phyloP scores from a whole-genome alignment of 2,797 vertebrate genomes.

The Nannoperca australis region DNA sequence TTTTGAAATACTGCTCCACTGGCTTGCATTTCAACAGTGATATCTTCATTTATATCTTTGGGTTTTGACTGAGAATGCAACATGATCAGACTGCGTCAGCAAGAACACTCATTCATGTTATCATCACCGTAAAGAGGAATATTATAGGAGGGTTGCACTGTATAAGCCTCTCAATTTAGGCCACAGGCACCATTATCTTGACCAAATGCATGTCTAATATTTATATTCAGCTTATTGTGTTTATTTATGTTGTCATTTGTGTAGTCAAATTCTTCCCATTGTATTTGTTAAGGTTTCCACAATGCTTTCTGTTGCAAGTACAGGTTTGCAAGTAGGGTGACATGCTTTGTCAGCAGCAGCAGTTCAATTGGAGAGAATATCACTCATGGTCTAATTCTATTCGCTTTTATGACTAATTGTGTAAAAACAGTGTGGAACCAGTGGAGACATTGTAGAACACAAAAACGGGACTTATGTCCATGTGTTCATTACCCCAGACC shows the following conservation, averaged over 20 bases:
- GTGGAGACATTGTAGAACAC: neutral
- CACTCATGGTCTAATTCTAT: neutral
- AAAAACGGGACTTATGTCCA: neutral
- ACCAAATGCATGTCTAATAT: neutral
- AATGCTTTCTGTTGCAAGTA: neutral
- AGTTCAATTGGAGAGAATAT: neutral
- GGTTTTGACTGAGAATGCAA: neutral
- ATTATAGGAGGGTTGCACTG: conserved; percentile 22
- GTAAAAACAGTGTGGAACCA: neutral
- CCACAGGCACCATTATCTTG: neutral
- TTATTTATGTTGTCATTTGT: neutral
- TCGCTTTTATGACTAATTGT: neutral
- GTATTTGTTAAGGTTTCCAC: neutral
- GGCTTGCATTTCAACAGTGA: neutral
- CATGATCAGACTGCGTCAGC: neutral
- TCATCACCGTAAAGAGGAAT: neutral
- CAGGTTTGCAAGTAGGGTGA: neutral
- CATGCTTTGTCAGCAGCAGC: neutral
- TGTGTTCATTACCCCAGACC: too few relatives aligned
- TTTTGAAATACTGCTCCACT: neutral
- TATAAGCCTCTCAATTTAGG: conserved; percentile 22
- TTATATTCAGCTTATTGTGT: neutral
- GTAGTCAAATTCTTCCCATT: neutral
- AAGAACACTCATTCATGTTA: neutral
- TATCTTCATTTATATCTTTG: neutral